Percentiles rank a stretch among this genome's conserved stretches.
Evolutionary conservation across 2,888 invertebrate species (phyloP).

Genomic region (Nephrotoma guestfalica): DNA sequence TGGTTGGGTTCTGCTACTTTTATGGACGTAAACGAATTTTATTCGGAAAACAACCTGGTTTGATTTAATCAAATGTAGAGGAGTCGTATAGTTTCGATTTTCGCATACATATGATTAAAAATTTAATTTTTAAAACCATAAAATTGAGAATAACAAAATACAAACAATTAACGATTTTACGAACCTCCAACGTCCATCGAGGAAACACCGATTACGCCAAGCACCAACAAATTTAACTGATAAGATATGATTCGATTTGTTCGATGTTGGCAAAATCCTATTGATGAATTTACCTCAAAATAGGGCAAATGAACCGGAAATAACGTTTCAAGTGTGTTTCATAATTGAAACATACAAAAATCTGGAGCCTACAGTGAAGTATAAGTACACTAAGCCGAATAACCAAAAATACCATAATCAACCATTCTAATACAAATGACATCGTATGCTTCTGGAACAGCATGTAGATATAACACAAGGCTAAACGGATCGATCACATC

Average conservation of each 20-base stretch:
- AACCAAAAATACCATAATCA: not conserved
- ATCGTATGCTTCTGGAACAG: not conserved
- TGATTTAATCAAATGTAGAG: too few relatives aligned
- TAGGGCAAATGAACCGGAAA: not conserved
- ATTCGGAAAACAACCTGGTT: too few relatives aligned
- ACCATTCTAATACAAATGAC: not conserved
- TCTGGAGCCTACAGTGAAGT: not conserved
- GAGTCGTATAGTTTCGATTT: too few relatives aligned
- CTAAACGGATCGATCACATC: not conserved
- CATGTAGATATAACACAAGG: not conserved
- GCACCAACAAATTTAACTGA: not conserved
- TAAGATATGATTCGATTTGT: too few relatives aligned
- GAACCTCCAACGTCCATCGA: too few relatives aligned
- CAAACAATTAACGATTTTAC: too few relatives aligned
- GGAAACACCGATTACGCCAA: not conserved
- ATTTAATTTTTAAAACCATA: too few relatives aligned
- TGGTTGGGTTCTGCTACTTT: too few relatives aligned
- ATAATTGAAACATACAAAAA: not conserved
- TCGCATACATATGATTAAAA: too few relatives aligned
- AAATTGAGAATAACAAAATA: too few relatives aligned
- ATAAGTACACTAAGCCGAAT: not conserved
- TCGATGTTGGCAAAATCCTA: not conserved
- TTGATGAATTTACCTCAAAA: too few relatives aligned
- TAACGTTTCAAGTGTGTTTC: not conserved
- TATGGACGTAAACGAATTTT: too few relatives aligned